Base-by-base conservation (phyloP, 2,797 vertebrate species). In the Sylvilagus floridanus region DNA sequence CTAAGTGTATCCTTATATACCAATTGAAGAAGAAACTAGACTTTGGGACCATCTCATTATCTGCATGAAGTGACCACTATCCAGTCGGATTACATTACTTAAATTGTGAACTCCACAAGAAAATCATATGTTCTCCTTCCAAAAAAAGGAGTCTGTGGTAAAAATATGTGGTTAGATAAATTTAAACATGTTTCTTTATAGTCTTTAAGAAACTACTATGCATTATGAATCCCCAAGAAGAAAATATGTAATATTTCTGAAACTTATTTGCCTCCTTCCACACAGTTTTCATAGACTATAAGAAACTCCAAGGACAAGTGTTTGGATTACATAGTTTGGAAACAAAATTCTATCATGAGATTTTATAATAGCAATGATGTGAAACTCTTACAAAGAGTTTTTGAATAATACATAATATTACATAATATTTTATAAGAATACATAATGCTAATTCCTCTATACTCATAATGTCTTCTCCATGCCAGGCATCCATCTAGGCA, bases 81-180 rank as follows among this genome's bases (percentile, higher is more conserved):
- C 12, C 2, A 63, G 78, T 60, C 72, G 26, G 71, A 95, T 83
- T 94, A 35, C 6, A 92, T 96, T 90, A 96, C 83, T 93, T 47
- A 90, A 86, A 93, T 47, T 90, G 47, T 90, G 65, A 90, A 78
- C 16, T 65, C 24, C 71, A 65, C 22, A 68, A 89, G 42, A 85
- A 96, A 94, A 86, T 92, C 95, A 57, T 78, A 90, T 12, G 28
- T 54, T 72, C 77, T 83, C 13, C 6, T 4, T 87, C 63, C 57
- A 75, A 2, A 60, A 93, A 90, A 86, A 47, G 7, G 4, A 9
- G 47, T 90, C 22, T 71, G 72, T 91, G 82, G 69, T 73, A 88
- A 84, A 65, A 94, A 57, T 30, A 37, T 32, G n/a, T 60, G 47
- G 21, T 93, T 81, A 92, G 81, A 78, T 57, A 91, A 72, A 85